Conservation (phyloP, 2,888 invertebrate genomes). For the Byasa hedistus region DNA sequence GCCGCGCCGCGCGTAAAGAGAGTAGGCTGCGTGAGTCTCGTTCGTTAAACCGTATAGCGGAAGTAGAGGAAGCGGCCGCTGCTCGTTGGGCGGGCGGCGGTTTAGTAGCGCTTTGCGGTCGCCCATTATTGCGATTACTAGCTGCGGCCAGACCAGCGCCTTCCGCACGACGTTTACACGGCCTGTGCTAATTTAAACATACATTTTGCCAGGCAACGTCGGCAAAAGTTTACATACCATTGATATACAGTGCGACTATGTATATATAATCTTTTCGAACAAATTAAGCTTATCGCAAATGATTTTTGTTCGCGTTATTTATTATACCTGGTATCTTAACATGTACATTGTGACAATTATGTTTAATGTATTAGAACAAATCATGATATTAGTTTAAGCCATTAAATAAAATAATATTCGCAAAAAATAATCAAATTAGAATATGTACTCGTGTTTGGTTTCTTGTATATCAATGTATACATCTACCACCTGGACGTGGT, state of each 20-base stretch:
- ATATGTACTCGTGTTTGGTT: background rate
- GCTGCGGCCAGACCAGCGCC: slow-evolving; percentile 75
- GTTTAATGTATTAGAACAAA: background rate
- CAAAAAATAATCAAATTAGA: background rate
- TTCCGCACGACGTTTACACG: slow-evolving; percentile 65
- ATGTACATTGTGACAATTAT: background rate
- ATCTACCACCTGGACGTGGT: background rate
- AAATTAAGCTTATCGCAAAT: background rate
- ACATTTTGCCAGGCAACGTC: background rate
- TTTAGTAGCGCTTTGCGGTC: slow-evolving; percentile 69
- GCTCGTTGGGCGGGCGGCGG: slow-evolving; percentile 67
- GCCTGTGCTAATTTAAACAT: slow-evolving; percentile 57
- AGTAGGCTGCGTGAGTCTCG: slow-evolving; percentile 87
- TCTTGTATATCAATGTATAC: slow-evolving; percentile 7
- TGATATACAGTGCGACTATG: background rate
- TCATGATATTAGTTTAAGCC: background rate
- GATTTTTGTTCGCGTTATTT: background rate
- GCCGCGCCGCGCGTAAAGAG: slow-evolving; percentile 70
- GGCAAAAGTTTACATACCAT: slow-evolving; percentile 5
- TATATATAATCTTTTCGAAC: background rate
- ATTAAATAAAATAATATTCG: background rate
- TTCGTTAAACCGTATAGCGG: slow-evolving; percentile 91
- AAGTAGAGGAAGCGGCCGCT: slow-evolving; percentile 84
- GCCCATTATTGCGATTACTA: slow-evolving; percentile 68
- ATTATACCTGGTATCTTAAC: background rate